Evolutionary conservation across 2,113 vertebrate genomes (phyloP).

Genomic region (Lepisosteus osseus): DNA sequence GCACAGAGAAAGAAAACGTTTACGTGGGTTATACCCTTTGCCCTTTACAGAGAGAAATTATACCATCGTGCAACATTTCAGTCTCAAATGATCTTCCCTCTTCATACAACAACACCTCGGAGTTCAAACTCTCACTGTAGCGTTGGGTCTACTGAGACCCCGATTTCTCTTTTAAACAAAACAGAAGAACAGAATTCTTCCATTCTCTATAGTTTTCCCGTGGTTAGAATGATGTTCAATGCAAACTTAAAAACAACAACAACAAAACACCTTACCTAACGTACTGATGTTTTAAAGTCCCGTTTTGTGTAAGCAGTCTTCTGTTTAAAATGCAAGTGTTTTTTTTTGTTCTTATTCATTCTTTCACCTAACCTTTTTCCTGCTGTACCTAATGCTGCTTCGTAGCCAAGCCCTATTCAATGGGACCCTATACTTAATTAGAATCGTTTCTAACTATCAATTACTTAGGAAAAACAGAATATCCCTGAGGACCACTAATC

Average conservation of each 20-base stretch:
- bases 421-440: slow-evolving; percentile 48
- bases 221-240: not conserved
- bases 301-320: not conserved
- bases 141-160: no score
- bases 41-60: no score
- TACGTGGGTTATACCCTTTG: no score
- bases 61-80: no score
- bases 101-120: no score
- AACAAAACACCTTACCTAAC: not conserved
- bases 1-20: no score
- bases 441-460: slow-evolving; percentile 52
- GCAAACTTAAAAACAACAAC: not conserved
- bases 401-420: not conserved
- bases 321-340: not conserved
- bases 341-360: not conserved
- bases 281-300: not conserved
- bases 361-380: not conserved
- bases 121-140: no score
- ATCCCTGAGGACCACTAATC: slow-evolving; percentile 60
- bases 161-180: no score
- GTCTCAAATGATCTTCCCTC: no score
- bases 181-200: no score
- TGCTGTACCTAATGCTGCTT: not conserved
- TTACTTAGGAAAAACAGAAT: slow-evolving; percentile 52
- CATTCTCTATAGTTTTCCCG: no score